These are phyloP conservation scores for Phrynocephalus forsythii DNA, from an alignment of 2,797 vertebrate species.

Conservation along the genomic window DNA sequence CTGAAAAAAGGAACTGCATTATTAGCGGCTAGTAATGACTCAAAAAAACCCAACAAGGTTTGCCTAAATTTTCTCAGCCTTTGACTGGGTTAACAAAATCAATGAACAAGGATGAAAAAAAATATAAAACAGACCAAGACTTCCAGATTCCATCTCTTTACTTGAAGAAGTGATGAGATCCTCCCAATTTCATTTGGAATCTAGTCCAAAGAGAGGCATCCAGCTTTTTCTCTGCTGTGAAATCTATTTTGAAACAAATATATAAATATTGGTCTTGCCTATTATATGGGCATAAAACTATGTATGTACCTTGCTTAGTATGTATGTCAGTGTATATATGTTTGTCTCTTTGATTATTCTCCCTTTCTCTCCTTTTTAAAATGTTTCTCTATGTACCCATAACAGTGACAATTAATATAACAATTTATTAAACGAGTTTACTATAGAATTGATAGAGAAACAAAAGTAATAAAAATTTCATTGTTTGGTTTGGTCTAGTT, in stretches of 20 bases:
- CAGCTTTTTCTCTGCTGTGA: background rate
- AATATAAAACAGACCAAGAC: conserved; percentile 46
- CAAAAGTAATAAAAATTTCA: no score
- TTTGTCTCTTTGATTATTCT: background rate
- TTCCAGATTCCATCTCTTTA: conserved; percentile 33
- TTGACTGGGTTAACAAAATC: conserved; percentile 33
- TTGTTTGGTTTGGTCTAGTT: no score
- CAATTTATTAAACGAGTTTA: background rate
- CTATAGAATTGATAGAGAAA: no score
- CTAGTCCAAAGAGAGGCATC: conserved; percentile 9
- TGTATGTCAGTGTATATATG: background rate
- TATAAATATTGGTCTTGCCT: background rate
- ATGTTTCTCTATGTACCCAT: background rate
- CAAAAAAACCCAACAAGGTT: no score
- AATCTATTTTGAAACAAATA: background rate
- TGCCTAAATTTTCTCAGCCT: background rate
- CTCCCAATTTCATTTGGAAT: conserved; percentile 46
- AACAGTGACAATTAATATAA: background rate
- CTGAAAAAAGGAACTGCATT: no score
- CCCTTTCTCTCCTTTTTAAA: background rate
- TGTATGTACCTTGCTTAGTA: background rate
- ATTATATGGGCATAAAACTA: background rate
- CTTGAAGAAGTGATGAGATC: conserved; percentile 18
- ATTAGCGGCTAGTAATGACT: no score
- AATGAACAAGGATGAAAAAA: conserved; percentile 34